Percentiles rank a stretch among this genome's conserved stretches.
Conservation (phyloP, 2,888 invertebrate species). For the Augochlorella aurata region DNA sequence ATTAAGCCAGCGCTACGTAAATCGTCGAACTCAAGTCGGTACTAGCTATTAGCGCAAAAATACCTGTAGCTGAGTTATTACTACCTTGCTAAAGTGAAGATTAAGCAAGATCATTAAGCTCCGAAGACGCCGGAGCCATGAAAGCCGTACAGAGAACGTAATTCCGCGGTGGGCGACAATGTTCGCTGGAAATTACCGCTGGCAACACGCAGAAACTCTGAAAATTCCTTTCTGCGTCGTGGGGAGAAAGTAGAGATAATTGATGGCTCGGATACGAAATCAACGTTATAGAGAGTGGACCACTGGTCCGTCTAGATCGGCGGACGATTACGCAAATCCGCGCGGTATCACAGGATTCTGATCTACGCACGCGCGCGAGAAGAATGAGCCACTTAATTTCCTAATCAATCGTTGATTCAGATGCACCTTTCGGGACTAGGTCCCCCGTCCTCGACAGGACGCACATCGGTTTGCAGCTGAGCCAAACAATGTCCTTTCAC, state of each 20-base stretch:
- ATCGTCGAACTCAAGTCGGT: constrained; percentile 14
- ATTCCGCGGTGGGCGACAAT: background rate
- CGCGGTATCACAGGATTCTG: constrained; percentile 67
- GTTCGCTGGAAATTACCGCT: background rate
- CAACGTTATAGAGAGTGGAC: background rate
- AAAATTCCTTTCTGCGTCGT: background rate
- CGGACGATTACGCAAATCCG: constrained; percentile 69
- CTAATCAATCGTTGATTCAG: constrained; percentile 81
- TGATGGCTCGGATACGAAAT: background rate
- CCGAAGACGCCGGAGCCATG: background rate
- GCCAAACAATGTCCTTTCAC: constrained; percentile 81
- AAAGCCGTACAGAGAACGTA: background rate
- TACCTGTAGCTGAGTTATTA: constrained; percentile 47
- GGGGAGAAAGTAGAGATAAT: constrained; percentile 5
- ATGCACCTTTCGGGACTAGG: constrained; percentile 77
- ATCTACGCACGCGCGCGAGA: constrained; percentile 70
- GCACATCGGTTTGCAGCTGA: constrained; percentile 78
- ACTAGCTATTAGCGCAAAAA: constrained; percentile 47
- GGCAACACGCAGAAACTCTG: background rate
- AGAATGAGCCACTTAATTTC: constrained; percentile 81
- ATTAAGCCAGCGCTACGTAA: constrained; percentile 32
- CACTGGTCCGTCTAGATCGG: constrained; percentile 54
- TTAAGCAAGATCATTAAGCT: constrained; percentile 33
- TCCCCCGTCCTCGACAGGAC: constrained; percentile 68
- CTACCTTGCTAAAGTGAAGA: background rate